Conservation (phyloP, 1,140 invertebrate species). For the Trichogramma pretiosum region DNA sequence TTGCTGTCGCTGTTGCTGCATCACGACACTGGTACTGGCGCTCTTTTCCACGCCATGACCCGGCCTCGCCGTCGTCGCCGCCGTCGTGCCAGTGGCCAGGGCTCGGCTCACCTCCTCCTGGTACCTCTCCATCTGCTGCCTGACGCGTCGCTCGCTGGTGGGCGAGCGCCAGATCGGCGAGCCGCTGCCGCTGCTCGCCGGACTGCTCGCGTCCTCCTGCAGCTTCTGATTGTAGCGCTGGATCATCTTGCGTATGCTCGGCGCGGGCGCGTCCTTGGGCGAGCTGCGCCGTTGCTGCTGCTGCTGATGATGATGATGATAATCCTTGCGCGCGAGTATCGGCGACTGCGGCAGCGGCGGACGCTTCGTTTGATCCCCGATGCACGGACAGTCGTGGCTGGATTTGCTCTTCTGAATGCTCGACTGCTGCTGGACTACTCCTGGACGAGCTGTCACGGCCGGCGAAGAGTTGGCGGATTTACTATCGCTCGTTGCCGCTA, state of each 20-base stretch:
- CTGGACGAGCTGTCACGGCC: no score
- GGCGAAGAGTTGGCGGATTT: no score
- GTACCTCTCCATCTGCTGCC: constrained; percentile 49
- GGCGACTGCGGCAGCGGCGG: constrained; percentile 51
- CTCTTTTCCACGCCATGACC: constrained; percentile 12
- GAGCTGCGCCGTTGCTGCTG: constrained; percentile 21
- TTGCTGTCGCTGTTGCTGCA: background rate
- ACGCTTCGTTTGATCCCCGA: constrained; percentile 20
- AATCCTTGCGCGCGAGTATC: constrained; percentile 45
- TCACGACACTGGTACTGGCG: constrained; percentile 33
- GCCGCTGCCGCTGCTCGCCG: constrained; percentile 47
- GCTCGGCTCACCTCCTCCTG: constrained; percentile 41
- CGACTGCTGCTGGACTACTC: no score
- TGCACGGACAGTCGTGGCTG: background rate
- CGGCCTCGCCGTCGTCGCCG: no score
- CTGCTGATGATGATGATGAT: no score
- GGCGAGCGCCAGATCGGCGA: constrained; percentile 55
- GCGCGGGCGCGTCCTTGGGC: constrained; percentile 55
- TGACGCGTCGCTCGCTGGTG: constrained; percentile 47
- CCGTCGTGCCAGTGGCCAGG: constrained; percentile 12
- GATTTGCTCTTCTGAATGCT: constrained; percentile 7
- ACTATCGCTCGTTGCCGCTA: background rate
- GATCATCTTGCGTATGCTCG: constrained; percentile 59
- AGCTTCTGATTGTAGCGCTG: constrained; percentile 55
- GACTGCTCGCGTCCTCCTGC: constrained; percentile 42